Evolutionary conservation across 1,140 invertebrate genomes (phyloP).

Genomic region (Drosophila murphyi): DNA sequence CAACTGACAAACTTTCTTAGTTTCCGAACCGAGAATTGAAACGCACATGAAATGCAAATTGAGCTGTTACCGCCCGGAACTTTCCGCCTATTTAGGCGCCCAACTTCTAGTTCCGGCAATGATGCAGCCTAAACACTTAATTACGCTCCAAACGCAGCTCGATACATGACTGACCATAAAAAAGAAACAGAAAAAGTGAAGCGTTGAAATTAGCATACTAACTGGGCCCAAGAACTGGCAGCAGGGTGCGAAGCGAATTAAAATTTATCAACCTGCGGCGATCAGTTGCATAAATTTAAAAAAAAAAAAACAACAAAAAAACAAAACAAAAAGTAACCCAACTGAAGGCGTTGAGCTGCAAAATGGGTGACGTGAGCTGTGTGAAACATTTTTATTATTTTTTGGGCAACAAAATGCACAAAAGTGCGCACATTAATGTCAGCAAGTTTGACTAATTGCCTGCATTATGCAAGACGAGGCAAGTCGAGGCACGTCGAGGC

Average conservation of each 20-base stretch:
- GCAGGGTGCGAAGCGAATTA: conserved; percentile 59
- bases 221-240: conserved; percentile 46
- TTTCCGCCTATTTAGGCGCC: conserved; percentile 74
- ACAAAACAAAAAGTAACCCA: not conserved
- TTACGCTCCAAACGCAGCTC: conserved; percentile 40
- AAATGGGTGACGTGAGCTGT: conserved; percentile 53
- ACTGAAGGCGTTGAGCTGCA: conserved; percentile 72
- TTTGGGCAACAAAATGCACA: conserved; percentile 45
- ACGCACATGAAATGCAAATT: conserved; percentile 72
- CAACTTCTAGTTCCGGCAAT: conserved; percentile 34
- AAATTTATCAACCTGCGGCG: conserved; percentile 66
- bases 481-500: not conserved
- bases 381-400: conserved; percentile 28
- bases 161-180: conserved; percentile 71
- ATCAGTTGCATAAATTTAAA: conserved; percentile 71
- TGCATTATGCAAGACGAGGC: conserved; percentile 29
- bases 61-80: conserved; percentile 58
- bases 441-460: conserved; percentile 78
- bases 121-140: conserved; percentile 70
- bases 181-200: conserved; percentile 9
- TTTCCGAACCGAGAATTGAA: conserved; percentile 51
- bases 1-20: conserved; percentile 36
- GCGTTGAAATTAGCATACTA: conserved; percentile 76
- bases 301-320: conserved; percentile 2
- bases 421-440: conserved; percentile 80